Base-by-base conservation (phyloP, 1,140 invertebrate genomes). In the Epicauta chinensis region DNA sequence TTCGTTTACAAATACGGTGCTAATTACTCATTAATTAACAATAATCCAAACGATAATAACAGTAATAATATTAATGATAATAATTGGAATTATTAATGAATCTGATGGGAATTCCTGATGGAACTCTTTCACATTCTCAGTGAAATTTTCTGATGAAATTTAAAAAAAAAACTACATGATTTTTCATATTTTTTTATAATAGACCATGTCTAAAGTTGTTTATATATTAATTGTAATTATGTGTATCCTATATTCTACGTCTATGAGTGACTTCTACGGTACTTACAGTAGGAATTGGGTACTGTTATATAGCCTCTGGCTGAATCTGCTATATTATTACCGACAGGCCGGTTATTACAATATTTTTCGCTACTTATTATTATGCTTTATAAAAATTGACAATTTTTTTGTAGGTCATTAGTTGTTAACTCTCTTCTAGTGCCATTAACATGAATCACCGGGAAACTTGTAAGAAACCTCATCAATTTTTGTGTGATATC, bases 271-370 rank as follows among this genome's bases (percentile, higher is more conserved):
- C 29, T 39, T 49, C 35, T 49, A 49, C 46, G 46, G 46, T 49
- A 49, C 46, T 49, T 49, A 23, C 46, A 49, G 46, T 39, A 32
- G 35, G 35, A 38, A 49, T 49, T 38, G 38, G 37, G 46, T 49
- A 49, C 46, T 49, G 46, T 49, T 49, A 49, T 49, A 40, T 49
- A 49, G 46, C 46, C 36, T 23, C 46, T 15, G 46, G 46, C 46
- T 23, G 13, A 15, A 11, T 35, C 35, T 39, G 35, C 16, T 49
- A 49, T 49, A 49, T 49, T 29, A 49, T 49, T 39, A 49, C 30
- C 23, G 35, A 38, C 32, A 23, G 23, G 36, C n/a, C 16, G 38
- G 29, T 47, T 47, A 47, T 37, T 47, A 47, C 45, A 47, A 34
- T 34, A 34, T 34, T n/a, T 34, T n/a, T 34, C 10, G 10, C 10